Conservation (phyloP, 2,113 vertebrate species). For the Electrona antarctica region DNA sequence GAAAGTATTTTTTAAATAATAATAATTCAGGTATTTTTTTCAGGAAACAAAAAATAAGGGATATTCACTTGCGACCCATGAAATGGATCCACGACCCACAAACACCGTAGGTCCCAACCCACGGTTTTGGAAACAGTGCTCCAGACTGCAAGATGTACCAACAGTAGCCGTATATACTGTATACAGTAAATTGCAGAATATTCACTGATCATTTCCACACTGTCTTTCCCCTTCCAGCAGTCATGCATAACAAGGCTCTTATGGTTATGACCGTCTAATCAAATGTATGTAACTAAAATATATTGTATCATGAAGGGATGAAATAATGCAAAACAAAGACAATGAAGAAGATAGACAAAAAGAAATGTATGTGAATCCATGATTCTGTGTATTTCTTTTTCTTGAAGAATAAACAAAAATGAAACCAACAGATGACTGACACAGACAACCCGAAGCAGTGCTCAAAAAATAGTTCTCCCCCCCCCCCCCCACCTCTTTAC, state of each 20-base stretch:
- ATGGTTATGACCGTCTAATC: conserved; percentile 52
- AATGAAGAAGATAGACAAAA: conserved; percentile 42
- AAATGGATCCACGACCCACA: too few relatives aligned
- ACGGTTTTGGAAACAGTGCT: too few relatives aligned
- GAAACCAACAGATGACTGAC: conserved; percentile 79
- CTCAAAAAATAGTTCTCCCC: conserved; percentile 83
- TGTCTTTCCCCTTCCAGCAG: conserved; percentile 44
- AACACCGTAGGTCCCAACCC: too few relatives aligned
- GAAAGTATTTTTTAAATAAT: too few relatives aligned
- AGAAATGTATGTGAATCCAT: conserved; percentile 37
- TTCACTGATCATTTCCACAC: conserved; percentile 47
- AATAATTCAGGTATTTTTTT: too few relatives aligned
- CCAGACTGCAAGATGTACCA: conserved; percentile 53
- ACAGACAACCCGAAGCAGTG: conserved; percentile 81
- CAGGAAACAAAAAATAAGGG: too few relatives aligned
- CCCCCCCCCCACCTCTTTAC: conserved; percentile 73
- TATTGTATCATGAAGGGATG: conserved; percentile 39
- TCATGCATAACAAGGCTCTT: conserved; percentile 55
- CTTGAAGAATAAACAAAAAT: conserved; percentile 81
- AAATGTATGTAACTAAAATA: conserved; percentile 40
- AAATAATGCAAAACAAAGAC: conserved; percentile 55
- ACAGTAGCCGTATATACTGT: conserved; percentile 56
- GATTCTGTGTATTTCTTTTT: conserved; percentile 61
- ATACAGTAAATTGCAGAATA: conserved; percentile 17
- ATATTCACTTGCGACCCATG: too few relatives aligned